Base-by-base conservation (phyloP, 2,113 vertebrate genomes). In the Mesembrinibis cayennensis region DNA sequence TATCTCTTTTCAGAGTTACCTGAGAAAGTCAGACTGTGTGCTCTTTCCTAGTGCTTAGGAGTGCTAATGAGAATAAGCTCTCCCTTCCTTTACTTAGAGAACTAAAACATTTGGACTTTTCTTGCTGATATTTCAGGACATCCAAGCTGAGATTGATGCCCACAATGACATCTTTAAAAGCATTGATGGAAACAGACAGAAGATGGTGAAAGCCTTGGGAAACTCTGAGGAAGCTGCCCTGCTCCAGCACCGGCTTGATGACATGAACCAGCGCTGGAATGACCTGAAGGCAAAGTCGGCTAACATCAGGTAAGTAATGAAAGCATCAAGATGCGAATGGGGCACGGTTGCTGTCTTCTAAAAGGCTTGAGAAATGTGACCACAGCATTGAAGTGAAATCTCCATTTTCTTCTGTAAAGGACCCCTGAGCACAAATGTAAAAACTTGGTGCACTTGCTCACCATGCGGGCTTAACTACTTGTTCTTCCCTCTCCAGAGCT, bases 191-290 rank as follows among this genome's bases (percentile, higher is more conserved):
- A 99, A 99, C 96, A 99, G 99, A 86, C 98, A 99, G 65, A 99
- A 99, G 97, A 99, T 99, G 99, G 99, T 99, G 90, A 99, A 99
- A 97, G 98, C 99, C 27, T 97, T 99, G 97, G 99, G 99, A 58
- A 99, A 98, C 94, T 99, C 99, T 4, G 99, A 99, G 77, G 99
- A 99, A 95, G 99, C 99, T 1, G 98, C 98, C 66, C 98, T 99
- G 84, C 99, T 99, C 67, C 99, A 99, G 66, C 99, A 99, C 91
- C 98, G 99, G 50, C 98, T 99, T 95, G 99, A 99, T 95, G 99
- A 99, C 97, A 99, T 99, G 99, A 99, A 99, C 98, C 99, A 99
- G 58, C 99, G 99, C 62, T 99, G 99, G 99, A 99, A 98, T 12
- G 99, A 99, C 89, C 98, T 99, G 87, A 99, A 99, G 97, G 96